Percentiles rank a stretch among this genome's conserved stretches.
These are phyloP conservation scores for Xestia sexstrigata DNA, from an alignment of 2,888 invertebrate species.

Conservation along the genomic window DNA sequence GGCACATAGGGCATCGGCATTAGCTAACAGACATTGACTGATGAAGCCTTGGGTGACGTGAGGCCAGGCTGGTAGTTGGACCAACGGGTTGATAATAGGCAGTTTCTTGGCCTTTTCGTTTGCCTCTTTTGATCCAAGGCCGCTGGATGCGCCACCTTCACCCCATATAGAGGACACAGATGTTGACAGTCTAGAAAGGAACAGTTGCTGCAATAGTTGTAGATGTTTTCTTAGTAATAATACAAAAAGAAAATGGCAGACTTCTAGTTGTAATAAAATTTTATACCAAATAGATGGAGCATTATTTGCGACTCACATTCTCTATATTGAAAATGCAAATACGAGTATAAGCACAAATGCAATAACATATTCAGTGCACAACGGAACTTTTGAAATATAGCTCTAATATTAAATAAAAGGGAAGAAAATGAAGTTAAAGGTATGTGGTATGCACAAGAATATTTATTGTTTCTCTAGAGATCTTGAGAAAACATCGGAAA, in stretches of 20 bases:
- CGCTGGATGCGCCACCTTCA: constrained; percentile 78
- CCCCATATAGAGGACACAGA: constrained; percentile 90
- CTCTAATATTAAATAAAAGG: constrained; percentile 3
- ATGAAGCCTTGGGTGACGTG: constrained; percentile 96
- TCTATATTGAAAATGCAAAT: constrained; percentile 17
- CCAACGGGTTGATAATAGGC: constrained; percentile 97
- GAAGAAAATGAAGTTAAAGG: constrained; percentile 6
- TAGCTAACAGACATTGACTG: constrained; percentile 98
- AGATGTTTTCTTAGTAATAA: neutral
- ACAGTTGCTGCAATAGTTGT: neutral
- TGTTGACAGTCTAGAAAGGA: constrained; percentile 84
- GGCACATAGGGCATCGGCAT: constrained; percentile 98
- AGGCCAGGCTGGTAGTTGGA: constrained; percentile 97
- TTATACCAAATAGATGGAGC: neutral
- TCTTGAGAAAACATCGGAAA: constrained; percentile 19
- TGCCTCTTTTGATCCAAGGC: constrained; percentile 84
- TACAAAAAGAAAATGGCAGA: neutral
- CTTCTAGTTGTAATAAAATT: constrained; percentile 17
- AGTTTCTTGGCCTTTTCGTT: constrained; percentile 92
- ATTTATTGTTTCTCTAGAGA: constrained; percentile 21
- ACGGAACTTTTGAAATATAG: constrained; percentile 12
- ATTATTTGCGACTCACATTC: constrained; percentile 1
- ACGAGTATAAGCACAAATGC: constrained; percentile 6
- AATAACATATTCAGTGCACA: constrained; percentile 9
- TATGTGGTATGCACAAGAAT: neutral